Evolutionary conservation across 2,113 vertebrate genomes (phyloP).

Genomic region (Alligator mississippiensis): DNA sequence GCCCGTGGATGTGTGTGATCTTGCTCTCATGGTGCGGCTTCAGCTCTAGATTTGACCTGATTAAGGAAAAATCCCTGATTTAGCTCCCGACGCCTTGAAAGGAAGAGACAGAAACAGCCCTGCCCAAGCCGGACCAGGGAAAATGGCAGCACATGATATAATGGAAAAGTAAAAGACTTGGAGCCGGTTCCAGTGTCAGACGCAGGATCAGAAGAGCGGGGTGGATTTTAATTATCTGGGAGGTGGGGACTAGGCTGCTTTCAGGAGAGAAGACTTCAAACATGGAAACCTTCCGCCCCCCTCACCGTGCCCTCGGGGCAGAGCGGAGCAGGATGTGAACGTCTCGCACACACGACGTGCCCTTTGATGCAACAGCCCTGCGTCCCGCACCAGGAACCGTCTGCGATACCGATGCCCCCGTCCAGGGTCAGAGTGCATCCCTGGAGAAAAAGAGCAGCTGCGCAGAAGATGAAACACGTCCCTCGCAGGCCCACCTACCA

Average conservation of each 20-base stretch:
- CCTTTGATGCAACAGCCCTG: fast-evolving
- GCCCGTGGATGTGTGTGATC: neutral
- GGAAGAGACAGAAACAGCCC: neutral
- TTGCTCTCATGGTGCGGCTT: constrained; percentile 28
- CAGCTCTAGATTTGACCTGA: constrained; percentile 26
- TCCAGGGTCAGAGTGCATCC: fast-evolving
- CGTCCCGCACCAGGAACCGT: neutral
- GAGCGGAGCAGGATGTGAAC: neutral
- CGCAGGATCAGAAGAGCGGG: neutral
- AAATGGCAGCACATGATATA: neutral
- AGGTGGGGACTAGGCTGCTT: neutral
- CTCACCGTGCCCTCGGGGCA: neutral
- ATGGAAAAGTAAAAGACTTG: neutral
- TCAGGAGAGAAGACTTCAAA: neutral
- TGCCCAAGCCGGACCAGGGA: neutral
- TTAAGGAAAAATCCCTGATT: constrained; percentile 10
- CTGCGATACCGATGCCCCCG: neutral
- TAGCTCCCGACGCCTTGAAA: constrained; percentile 15
- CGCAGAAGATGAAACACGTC: fast-evolving
- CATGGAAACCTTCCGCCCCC: neutral
- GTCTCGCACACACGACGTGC: fast-evolving
- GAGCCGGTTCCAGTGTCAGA: neutral
- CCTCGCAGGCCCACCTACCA: neutral
- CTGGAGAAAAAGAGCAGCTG: neutral
- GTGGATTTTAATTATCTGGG: neutral